Base-by-base conservation (phyloP, 2,113 vertebrate species). In the Xyrauchen texanus region DNA sequence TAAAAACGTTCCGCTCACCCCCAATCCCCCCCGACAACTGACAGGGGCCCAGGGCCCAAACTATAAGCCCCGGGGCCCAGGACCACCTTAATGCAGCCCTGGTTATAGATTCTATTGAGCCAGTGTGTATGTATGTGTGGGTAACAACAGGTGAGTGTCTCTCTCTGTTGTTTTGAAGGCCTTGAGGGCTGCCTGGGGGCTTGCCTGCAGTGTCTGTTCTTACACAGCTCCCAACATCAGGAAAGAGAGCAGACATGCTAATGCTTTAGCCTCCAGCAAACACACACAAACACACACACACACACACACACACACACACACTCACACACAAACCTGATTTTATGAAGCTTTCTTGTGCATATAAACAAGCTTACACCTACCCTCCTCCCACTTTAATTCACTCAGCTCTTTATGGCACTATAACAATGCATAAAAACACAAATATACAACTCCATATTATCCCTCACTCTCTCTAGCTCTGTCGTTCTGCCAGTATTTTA, bases 111-210 rank as follows among this genome's bases (percentile, higher is more conserved):
- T 34, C 21, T 34, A 34, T 13, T 12, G 79, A 83, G 75, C 74
- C 74, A 61, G 47, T 62, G 9, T 34, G 21, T 34, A 34, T 77
- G 76, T 74, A 44, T 80, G 68, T 81, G 79, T 57, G 45, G 68
- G 57, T 80, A 47, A 84, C 82, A 87, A 86, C 88, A 91, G 90
- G 88, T 89, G 86, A 85, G 85, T 66, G 58, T 79, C 75, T 78
- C 57, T 79, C 78, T 78, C 57, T 79, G 85, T 77, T 83, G 74
- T 89, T 85, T 89, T 82, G 62, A 61, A 80, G 83, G 84, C 90
- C 92, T 89, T 61, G 76, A 90, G 91, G 92, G 89, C 86, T 90
- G 91, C 91, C 89, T 81, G 57, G 47, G 87, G 91, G 86, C 87
- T 85, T 55, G 88, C 91, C 89, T 89, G 66, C 81, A 89, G 91